phyloP scores from a whole-genome alignment of 2,888 invertebrate genomes.

The Exocentrus adspersus region DNA sequence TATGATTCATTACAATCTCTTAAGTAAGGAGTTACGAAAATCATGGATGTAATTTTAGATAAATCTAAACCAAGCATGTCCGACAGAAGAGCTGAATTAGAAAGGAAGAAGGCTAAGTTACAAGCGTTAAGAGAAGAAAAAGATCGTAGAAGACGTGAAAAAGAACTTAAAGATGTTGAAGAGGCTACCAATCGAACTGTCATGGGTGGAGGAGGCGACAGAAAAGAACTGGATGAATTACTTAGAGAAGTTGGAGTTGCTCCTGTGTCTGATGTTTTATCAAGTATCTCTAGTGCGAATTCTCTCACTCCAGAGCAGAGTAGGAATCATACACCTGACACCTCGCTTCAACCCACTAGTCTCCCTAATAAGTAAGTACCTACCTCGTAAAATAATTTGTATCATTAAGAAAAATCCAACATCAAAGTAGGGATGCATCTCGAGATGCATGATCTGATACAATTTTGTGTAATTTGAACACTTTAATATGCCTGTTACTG shows the following conservation, averaged over 20 bases:
- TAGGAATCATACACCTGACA: slow-evolving; percentile 80
- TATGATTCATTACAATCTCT: slow-evolving; percentile 31
- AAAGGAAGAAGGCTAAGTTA: slow-evolving; percentile 91
- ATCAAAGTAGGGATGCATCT: no score
- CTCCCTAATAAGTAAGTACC: slow-evolving; percentile 64
- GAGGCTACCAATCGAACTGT: slow-evolving; percentile 70
- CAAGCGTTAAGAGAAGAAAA: slow-evolving; percentile 91
- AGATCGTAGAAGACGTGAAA: slow-evolving; percentile 84
- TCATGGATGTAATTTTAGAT: slow-evolving; percentile 50
- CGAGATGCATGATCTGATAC: no score
- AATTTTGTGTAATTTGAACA: no score
- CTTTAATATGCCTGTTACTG: no score
- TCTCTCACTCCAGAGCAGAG: slow-evolving; percentile 85
- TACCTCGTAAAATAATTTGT: no score
- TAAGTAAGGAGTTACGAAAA: slow-evolving; percentile 24
- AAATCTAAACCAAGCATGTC: slow-evolving; percentile 69
- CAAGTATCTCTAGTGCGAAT: slow-evolving; percentile 83
- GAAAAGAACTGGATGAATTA: slow-evolving; percentile 85
- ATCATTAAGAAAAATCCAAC: no score
- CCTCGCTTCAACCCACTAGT: slow-evolving; percentile 77
- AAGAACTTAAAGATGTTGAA: slow-evolving; percentile 87
- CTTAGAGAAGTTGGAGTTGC: slow-evolving; percentile 87
- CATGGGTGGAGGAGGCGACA: slow-evolving; percentile 63
- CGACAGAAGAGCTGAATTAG: slow-evolving; percentile 91
- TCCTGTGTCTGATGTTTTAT: slow-evolving; percentile 86